Evolutionary conservation across 2,888 invertebrate genomes (phyloP).

Genomic region (Lepidonotus clava): DNA sequence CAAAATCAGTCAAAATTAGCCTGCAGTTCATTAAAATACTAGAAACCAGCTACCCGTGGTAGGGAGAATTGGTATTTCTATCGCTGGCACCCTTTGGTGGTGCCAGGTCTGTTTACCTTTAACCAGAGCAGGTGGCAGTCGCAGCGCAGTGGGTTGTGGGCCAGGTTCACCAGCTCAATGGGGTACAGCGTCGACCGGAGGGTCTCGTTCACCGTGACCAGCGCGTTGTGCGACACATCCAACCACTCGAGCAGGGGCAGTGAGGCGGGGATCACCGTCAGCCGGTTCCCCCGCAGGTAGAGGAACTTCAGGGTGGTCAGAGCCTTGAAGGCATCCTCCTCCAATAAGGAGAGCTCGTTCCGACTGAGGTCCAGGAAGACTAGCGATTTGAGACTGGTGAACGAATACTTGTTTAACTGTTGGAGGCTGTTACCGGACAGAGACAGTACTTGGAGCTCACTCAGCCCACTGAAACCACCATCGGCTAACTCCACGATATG

Average conservation of each 20-base stretch:
- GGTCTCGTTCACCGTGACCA: constrained; percentile 51
- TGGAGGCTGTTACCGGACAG: constrained; percentile 53
- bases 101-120: no score
- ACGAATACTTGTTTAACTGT: not conserved
- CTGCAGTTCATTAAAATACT: no score
- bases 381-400: constrained; percentile 48
- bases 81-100: not conserved
- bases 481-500: constrained; percentile 26
- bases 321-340: constrained; percentile 44
- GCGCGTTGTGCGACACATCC: constrained; percentile 60
- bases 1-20: no score
- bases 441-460: constrained; percentile 50
- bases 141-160: constrained; percentile 62
- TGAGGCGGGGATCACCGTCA: constrained; percentile 49
- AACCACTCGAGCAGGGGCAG: constrained; percentile 62
- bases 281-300: constrained; percentile 53
- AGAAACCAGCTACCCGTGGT: no score
- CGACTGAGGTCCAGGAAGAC: constrained; percentile 55
- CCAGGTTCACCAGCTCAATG: constrained; percentile 59
- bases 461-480: constrained; percentile 31
- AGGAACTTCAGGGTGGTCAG: constrained; percentile 48
- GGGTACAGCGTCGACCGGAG: constrained; percentile 58
- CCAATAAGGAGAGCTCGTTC: constrained; percentile 51
- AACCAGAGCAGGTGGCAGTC: constrained; percentile 63
- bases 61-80: no score